A percentile compares a stretch with the other conserved stretches of the same genome.
Evolutionary conservation across 2,888 invertebrate species (phyloP).

Genomic region (Phymatocera aterrima): DNA sequence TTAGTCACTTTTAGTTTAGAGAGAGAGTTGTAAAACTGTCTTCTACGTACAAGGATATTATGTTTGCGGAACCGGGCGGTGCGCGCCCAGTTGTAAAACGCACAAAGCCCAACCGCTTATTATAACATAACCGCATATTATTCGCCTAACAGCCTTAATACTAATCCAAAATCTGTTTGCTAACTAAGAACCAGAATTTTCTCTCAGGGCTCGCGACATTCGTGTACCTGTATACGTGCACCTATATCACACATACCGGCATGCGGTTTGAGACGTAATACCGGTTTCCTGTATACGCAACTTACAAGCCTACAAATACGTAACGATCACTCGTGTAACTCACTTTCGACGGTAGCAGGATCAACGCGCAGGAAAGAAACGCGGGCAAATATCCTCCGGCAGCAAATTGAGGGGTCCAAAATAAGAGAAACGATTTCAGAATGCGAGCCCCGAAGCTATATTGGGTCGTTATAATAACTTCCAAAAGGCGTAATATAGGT

Average conservation of each 20-base stretch:
- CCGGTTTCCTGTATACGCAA: background rate
- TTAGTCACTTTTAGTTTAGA: constrained; percentile 61
- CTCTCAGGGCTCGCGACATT: background rate
- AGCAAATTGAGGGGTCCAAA: constrained; percentile 22
- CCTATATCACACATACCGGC: background rate
- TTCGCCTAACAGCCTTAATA: constrained; percentile 15
- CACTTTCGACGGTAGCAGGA: background rate
- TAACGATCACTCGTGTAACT: background rate
- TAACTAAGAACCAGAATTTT: background rate
- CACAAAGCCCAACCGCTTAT: constrained; percentile 16
- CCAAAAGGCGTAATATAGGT: background rate
- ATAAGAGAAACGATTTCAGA: constrained; percentile 9
- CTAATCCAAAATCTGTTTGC: constrained; percentile 2
- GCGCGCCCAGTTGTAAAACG: constrained; percentile 15
- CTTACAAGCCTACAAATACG: constrained; percentile 1
- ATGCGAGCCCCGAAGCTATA: constrained; percentile 2
- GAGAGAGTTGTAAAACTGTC: constrained; percentile 60
- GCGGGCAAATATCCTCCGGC: background rate
- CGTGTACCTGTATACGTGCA: background rate
- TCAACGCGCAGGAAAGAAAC: constrained; percentile 13
- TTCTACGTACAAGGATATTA: background rate
- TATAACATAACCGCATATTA: constrained; percentile 17
- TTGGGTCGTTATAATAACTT: constrained; percentile 9
- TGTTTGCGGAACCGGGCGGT: constrained; percentile 39
- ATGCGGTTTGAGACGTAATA: background rate